Evolutionary conservation across 2,888 invertebrate species (phyloP).

Genomic region (Cosmopolites sordidus): DNA sequence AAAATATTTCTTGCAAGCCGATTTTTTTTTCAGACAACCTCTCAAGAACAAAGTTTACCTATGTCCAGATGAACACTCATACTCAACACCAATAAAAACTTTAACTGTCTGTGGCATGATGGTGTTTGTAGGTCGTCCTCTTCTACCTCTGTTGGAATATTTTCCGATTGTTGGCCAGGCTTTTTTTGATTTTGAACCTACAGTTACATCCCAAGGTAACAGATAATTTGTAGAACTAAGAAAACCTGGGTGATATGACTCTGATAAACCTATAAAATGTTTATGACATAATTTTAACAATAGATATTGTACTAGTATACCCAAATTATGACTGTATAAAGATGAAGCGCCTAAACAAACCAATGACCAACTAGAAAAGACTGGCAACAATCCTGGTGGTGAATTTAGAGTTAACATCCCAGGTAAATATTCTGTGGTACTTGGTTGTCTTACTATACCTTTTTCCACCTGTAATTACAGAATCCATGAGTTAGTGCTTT

Average conservation of each 20-base stretch:
- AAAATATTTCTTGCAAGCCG: too few species aligned
- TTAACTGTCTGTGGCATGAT: slow-evolving; percentile 65
- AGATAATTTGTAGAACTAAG: slow-evolving; percentile 84
- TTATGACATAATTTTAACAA: not conserved
- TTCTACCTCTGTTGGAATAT: slow-evolving; percentile 42
- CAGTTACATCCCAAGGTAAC: slow-evolving; percentile 88
- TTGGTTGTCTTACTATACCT: slow-evolving; percentile 60
- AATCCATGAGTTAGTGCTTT: too few species aligned
- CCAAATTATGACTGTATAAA: slow-evolving; percentile 79
- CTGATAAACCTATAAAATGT: slow-evolving; percentile 62
- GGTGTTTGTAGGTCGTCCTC: slow-evolving; percentile 40
- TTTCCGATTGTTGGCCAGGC: slow-evolving; percentile 40
- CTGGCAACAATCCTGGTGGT: slow-evolving; percentile 72
- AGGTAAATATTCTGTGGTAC: slow-evolving; percentile 86
- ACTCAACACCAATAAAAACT: slow-evolving; percentile 93
- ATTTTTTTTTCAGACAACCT: not conserved
- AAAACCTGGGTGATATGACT: slow-evolving; percentile 84
- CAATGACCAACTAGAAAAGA: slow-evolving; percentile 87
- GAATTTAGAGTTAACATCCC: slow-evolving; percentile 84
- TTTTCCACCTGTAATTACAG: slow-evolving; percentile 29
- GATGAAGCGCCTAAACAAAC: slow-evolving; percentile 86
- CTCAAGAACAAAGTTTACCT: slow-evolving; percentile 31
- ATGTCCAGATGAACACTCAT: slow-evolving; percentile 97
- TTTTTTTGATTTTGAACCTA: slow-evolving; percentile 49
- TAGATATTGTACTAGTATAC: slow-evolving; percentile 12